phyloP scores from a whole-genome alignment of 2,888 invertebrate species.

The Conchocele bisecta region DNA sequence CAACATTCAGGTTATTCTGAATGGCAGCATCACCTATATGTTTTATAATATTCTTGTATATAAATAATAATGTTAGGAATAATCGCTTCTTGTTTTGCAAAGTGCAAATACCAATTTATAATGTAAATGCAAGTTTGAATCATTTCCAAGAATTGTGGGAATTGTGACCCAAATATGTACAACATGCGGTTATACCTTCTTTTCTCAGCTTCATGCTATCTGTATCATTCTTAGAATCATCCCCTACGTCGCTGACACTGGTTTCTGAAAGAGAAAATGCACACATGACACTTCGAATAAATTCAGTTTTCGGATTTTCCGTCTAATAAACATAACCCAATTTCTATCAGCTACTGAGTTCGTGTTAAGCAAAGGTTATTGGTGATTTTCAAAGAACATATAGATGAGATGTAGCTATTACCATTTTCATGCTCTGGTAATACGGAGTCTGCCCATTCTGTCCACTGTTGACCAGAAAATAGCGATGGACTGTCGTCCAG shows the following conservation, averaged over 20 bases:
- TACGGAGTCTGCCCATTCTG: slow-evolving; percentile 79
- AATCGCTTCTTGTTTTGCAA: no score
- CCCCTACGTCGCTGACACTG: slow-evolving; percentile 47
- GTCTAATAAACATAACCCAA: slow-evolving; percentile 45
- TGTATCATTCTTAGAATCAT: slow-evolving; percentile 58
- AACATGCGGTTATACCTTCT: slow-evolving; percentile 72
- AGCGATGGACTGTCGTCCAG: slow-evolving; percentile 82
- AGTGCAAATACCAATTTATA: no score
- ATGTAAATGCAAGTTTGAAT: no score
- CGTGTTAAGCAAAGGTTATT: not conserved
- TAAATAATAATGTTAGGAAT: no score
- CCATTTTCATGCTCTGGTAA: slow-evolving; percentile 70
- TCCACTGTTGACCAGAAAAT: slow-evolving; percentile 82
- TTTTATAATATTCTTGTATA: no score
- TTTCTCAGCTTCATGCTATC: slow-evolving; percentile 78
- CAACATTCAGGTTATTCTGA: no score
- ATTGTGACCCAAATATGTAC: no score
- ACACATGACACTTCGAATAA: slow-evolving; percentile 38
- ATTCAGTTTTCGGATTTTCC: slow-evolving; percentile 44
- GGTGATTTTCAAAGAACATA: not conserved
- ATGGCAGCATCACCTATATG: no score
- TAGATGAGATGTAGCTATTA: slow-evolving; percentile 46
- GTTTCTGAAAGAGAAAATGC: slow-evolving; percentile 64
- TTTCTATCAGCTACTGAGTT: no score
- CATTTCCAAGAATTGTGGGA: no score